Base-by-base conservation (phyloP, 2,113 vertebrate genomes). In the Rhineura floridana region DNA sequence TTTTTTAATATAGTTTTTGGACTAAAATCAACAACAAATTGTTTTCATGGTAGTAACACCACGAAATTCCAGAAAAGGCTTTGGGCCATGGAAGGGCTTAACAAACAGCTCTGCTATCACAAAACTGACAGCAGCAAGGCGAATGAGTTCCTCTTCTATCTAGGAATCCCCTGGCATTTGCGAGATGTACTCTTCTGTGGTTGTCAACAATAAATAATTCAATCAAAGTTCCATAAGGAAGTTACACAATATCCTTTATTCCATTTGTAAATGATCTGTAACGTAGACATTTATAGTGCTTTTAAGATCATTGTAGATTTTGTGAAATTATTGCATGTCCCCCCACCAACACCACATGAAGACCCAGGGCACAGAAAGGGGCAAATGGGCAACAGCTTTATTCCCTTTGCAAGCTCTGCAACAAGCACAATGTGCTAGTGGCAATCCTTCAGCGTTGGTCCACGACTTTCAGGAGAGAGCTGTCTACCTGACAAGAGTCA, bases 1-100 rank as follows among this genome's bases (percentile, higher is more conserved):
- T 65, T 90, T 91, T n/a, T n/a, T n/a, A n/a, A n/a, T 92, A 91
- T 94, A 65, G 70, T 93, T 86, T 82, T 93, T 87, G 89, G 88
- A 85, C 17, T 89, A 12, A 2, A 67, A 85, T 93, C 77, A 92
- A 87, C 76, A 94, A 10, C 1, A 83, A 92, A 89, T 90, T 91
- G 25, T n/a, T 93, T 93, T 88, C 69, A 63, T 81, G 83, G 42
- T 83, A 93, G 10, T 33, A 90, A 50, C 39, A 83, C 87, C 84
- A 83, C 36, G 73, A 81, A n/a, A n/a, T n/a, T n/a, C n/a, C n/a
- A n/a, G n/a, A n/a, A 93, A 93, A 65, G 81, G 39, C 33, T 79
- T 82, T 76, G 82, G 87, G 69, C 63, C 69, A 50, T 76, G 44
- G 87, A 83, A 63, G 36, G 79, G 4, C 69, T 88, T 75, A 75